Evolutionary conservation across 2,888 invertebrate species (phyloP).

Genomic region (Andrena dorsata): DNA sequence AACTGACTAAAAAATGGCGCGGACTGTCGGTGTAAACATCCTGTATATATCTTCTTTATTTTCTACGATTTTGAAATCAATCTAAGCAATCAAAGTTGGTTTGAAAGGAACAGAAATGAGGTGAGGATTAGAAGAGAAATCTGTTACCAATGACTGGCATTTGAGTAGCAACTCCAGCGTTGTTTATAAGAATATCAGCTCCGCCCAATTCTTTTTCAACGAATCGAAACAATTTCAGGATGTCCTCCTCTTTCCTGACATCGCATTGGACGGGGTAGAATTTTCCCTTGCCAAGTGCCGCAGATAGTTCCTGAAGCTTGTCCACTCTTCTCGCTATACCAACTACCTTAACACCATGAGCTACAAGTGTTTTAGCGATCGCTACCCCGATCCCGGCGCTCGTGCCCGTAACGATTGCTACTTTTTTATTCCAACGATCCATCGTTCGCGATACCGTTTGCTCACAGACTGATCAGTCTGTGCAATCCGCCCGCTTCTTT

Average conservation of each 20-base stretch:
- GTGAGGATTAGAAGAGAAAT: neutral
- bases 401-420: conserved; percentile 89
- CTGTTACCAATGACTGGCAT: neutral
- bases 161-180: conserved; percentile 85
- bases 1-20: no score
- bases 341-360: conserved; percentile 86
- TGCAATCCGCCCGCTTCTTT: neutral
- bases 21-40: no score
- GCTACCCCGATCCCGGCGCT: conserved; percentile 88
- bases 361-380: conserved; percentile 84
- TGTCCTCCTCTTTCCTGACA: conserved; percentile 86
- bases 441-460: conserved; percentile 73
- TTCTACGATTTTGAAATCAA: no score
- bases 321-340: conserved; percentile 86
- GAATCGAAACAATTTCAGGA: conserved; percentile 86
- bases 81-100: no score
- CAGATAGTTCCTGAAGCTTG: conserved; percentile 80
- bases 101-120: no score
- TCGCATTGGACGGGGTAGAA: conserved; percentile 85
- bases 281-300: conserved; percentile 51
- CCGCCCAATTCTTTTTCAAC: conserved; percentile 86
- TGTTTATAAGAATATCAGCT: conserved; percentile 87
- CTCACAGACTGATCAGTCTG: neutral
- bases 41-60: no score
- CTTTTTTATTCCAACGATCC: conserved; percentile 88